A percentile compares a stretch with the other conserved stretches of the same genome.
These are phyloP conservation scores for Cygnus buccinator DNA, from an alignment of 2,113 vertebrate species.

Conservation along the genomic window DNA sequence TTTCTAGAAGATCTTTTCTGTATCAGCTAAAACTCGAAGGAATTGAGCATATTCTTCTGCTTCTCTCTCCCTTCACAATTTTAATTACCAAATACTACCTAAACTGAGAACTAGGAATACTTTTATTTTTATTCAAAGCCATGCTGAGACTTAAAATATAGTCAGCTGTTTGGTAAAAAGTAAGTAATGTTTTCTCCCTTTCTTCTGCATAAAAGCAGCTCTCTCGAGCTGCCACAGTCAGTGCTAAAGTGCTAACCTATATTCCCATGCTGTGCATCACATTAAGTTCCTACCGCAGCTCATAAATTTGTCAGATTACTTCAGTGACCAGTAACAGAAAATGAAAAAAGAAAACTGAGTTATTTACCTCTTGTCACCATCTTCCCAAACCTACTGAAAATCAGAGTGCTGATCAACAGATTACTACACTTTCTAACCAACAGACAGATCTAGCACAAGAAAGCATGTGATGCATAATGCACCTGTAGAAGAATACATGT, in stretches of 20 bases:
- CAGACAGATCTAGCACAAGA: neutral
- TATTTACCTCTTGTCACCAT: neutral
- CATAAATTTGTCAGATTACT: constrained; percentile 43
- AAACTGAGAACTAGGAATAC: neutral
- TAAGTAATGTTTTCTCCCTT: constrained; percentile 28
- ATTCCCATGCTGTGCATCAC: constrained; percentile 43
- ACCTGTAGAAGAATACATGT: neutral
- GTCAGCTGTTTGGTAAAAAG: constrained; percentile 23
- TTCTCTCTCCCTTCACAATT: neutral
- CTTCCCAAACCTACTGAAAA: constrained; percentile 25
- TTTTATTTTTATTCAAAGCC: constrained; percentile 21
- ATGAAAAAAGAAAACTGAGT: neutral
- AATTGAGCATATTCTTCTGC: neutral
- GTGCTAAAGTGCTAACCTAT: constrained; percentile 61
- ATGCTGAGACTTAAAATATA: neutral
- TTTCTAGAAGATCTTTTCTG: neutral
- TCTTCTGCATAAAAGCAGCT: constrained; percentile 51
- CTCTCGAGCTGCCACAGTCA: constrained; percentile 46
- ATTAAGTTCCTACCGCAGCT: constrained; percentile 47
- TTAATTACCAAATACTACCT: neutral
- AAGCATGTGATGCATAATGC: neutral
- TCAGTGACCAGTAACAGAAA: constrained; percentile 24
- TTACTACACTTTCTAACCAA: neutral
- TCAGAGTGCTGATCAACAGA: neutral
- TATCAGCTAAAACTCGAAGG: neutral